Evolutionary conservation across 2,888 invertebrate genomes (phyloP).

Genomic region (Diadegma fenestrale): DNA sequence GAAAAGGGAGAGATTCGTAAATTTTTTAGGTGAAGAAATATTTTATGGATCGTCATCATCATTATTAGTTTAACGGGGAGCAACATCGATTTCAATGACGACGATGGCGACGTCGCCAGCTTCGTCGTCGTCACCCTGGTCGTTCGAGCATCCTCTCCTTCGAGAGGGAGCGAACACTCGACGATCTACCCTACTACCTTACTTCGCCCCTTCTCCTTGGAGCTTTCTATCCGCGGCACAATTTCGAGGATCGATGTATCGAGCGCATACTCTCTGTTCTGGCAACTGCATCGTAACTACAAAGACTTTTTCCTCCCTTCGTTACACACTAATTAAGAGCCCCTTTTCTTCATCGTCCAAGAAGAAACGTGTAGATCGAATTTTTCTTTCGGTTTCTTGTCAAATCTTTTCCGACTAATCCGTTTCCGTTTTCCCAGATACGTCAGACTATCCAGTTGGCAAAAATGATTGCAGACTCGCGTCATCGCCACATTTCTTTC

Average conservation of each 20-base stretch:
- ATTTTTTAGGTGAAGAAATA: background rate
- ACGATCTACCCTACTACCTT: constrained; percentile 53
- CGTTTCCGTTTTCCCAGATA: background rate
- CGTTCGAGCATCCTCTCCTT: constrained; percentile 62
- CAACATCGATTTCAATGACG: background rate
- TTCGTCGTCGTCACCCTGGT: constrained; percentile 43
- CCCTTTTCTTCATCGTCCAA: background rate
- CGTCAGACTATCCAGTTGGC: background rate
- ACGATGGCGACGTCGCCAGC: constrained; percentile 26
- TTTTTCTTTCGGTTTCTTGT: background rate
- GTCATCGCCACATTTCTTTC: background rate
- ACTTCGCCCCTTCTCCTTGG: constrained; percentile 44
- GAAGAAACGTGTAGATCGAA: background rate
- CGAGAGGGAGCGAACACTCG: constrained; percentile 61
- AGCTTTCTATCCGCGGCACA: constrained; percentile 80
- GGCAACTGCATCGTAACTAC: constrained; percentile 64
- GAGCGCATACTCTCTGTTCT: constrained; percentile 73
- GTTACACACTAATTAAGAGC: constrained; percentile 42
- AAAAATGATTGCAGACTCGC: background rate
- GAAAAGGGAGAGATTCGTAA: background rate
- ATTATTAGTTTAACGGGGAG: constrained; percentile 1
- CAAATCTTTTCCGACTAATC: background rate
- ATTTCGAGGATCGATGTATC: constrained; percentile 82
- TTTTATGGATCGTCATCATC: constrained; percentile 28
- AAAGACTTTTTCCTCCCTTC: constrained; percentile 2